These are phyloP conservation scores for Machimus atricapillus DNA, from an alignment of 2,888 invertebrate species.

Conservation along the genomic window DNA sequence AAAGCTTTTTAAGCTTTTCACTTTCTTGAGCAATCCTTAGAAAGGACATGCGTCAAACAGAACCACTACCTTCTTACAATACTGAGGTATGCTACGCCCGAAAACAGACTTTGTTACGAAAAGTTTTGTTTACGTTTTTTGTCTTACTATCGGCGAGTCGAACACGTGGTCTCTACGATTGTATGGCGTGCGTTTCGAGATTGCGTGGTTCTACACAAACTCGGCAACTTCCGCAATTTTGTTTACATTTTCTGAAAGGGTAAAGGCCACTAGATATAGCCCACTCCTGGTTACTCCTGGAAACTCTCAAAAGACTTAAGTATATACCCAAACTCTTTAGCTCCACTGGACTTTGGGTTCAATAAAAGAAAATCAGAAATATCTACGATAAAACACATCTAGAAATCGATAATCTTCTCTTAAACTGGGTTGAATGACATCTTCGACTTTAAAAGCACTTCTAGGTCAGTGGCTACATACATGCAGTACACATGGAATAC, in stretches of 20 bases:
- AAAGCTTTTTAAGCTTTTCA: constrained; percentile 7
- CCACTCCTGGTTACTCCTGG: not conserved
- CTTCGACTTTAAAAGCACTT: constrained; percentile 2
- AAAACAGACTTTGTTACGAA: constrained; percentile 10
- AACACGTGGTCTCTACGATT: not conserved
- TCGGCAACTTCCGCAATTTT: not conserved
- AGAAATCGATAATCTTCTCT: constrained; percentile 2
- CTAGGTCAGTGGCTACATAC: constrained; percentile 23
- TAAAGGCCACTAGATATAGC: not conserved
- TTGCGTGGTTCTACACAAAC: not conserved
- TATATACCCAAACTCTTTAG: not conserved
- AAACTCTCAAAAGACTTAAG: not conserved
- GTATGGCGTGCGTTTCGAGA: not conserved
- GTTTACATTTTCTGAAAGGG: not conserved
- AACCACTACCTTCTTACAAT: not conserved
- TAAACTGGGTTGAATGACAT: constrained; percentile 25
- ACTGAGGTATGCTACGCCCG: not conserved
- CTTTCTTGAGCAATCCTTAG: not conserved
- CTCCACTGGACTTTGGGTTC: not conserved
- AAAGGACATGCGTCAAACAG: constrained; percentile 5
- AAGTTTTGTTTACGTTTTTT: constrained; percentile 26
- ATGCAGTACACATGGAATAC: not conserved
- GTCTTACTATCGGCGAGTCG: not conserved
- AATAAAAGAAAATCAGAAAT: not conserved
- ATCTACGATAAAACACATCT: not conserved